Conservation (phyloP, 2,113 vertebrate species). For the Cathartes aura region DNA sequence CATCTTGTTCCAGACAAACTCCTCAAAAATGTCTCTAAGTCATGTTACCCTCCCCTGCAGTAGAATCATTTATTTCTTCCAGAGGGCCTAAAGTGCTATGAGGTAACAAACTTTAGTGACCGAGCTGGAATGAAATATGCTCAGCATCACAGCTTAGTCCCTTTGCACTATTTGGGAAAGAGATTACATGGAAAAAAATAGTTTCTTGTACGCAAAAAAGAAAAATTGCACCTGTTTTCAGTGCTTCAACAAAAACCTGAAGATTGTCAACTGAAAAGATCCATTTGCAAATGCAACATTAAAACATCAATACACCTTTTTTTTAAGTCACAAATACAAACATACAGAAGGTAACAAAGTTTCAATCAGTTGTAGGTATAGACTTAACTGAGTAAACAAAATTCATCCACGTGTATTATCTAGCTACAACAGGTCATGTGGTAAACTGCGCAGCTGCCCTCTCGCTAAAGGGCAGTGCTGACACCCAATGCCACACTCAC, state of each 20-base stretch:
- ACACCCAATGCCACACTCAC: rapidly evolving
- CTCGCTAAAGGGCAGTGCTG: background rate
- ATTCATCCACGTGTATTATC: rapidly evolving
- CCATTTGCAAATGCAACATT: background rate
- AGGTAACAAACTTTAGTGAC: background rate
- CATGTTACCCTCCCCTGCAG: background rate
- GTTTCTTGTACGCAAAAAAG: background rate
- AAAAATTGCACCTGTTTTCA: background rate
- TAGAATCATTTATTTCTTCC: background rate
- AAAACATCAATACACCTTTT: background rate
- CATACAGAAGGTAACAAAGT: background rate
- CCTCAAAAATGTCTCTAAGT: background rate
- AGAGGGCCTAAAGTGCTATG: background rate
- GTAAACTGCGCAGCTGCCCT: background rate
- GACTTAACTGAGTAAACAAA: background rate
- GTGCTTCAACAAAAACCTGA: background rate
- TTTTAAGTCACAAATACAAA: background rate
- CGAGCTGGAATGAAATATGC: background rate
- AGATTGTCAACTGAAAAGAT: background rate
- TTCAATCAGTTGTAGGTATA: background rate
- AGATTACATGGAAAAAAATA: background rate
- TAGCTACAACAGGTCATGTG: background rate
- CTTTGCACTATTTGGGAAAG: background rate
- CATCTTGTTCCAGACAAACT: background rate
- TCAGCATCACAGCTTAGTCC: background rate